phyloP scores from a whole-genome alignment of 2,113 vertebrate species.

The Thinocorus orbignyianus region DNA sequence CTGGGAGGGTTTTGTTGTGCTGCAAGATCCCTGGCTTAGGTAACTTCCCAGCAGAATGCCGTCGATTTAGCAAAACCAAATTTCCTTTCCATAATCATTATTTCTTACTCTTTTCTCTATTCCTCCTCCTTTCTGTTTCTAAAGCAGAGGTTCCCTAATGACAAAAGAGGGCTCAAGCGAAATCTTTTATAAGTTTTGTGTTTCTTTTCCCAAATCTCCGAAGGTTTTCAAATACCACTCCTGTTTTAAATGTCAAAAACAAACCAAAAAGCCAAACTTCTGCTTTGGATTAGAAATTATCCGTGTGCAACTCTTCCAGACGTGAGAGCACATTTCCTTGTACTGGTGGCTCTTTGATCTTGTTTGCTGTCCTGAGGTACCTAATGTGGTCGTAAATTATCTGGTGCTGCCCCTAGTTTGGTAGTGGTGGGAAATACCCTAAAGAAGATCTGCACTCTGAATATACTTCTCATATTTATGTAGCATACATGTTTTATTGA shows the following conservation, averaged over 20 bases:
- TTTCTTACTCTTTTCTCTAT: background rate
- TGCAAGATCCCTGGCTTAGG: background rate
- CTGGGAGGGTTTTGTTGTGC: background rate
- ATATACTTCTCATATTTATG: background rate
- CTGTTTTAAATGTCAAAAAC: background rate
- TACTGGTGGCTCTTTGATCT: background rate
- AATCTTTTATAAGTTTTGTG: background rate
- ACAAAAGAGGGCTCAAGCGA: background rate
- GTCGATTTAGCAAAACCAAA: background rate
- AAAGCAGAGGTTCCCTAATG: background rate
- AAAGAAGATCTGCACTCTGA: background rate
- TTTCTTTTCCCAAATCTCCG: background rate
- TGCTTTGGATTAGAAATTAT: background rate
- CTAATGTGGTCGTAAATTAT: background rate
- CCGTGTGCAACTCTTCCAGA: background rate
- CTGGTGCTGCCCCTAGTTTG: background rate
- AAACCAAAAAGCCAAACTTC: background rate
- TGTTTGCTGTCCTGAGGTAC: background rate
- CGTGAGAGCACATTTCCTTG: background rate
- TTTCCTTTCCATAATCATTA: background rate
- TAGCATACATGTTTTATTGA: background rate
- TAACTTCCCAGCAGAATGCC: background rate
- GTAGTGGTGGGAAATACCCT: background rate
- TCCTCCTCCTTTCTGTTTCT: background rate
- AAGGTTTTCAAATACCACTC: background rate